Evolutionary conservation across 2,888 invertebrate genomes (phyloP).

Genomic region (Dasypolia templi): DNA sequence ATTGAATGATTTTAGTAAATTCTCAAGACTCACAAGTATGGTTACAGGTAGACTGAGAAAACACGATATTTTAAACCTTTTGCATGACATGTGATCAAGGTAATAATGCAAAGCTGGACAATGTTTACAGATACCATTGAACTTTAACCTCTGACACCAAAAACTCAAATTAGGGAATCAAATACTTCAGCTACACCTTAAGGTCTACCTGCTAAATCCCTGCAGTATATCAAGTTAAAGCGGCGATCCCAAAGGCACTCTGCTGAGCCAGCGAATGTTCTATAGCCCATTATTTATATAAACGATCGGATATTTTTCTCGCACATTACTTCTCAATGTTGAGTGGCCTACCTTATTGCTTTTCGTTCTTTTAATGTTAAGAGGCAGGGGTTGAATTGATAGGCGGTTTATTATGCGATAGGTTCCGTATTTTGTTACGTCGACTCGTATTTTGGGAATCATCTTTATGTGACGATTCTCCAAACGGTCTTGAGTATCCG

Average conservation of each 20-base stretch:
- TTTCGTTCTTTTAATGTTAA: slow-evolving; percentile 32
- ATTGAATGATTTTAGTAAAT: neutral
- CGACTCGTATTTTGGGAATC: neutral
- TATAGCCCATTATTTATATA: slow-evolving; percentile 61
- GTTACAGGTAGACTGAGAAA: neutral
- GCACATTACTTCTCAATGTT: slow-evolving; percentile 43
- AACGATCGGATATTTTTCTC: slow-evolving; percentile 61
- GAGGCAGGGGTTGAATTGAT: neutral
- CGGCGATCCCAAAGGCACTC: slow-evolving; percentile 45
- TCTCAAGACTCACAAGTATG: too few species aligned
- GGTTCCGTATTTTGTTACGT: neutral
- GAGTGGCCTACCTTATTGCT: slow-evolving; percentile 37
- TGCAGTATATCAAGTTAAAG: slow-evolving; percentile 51
- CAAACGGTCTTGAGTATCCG: neutral
- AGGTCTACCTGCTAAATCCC: slow-evolving; percentile 21
- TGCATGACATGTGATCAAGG: neutral
- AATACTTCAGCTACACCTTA: slow-evolving; percentile 5
- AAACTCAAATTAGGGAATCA: slow-evolving; percentile 14
- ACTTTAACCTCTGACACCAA: neutral
- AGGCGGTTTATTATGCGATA: neutral
- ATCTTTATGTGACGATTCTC: neutral
- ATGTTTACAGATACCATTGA: neutral
- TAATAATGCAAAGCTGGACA: neutral
- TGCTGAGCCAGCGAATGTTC: slow-evolving; percentile 59
- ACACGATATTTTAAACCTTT: neutral